Evolutionary conservation across 2,797 vertebrate genomes (phyloP).

Genomic region (Linurgus olivaceus): DNA sequence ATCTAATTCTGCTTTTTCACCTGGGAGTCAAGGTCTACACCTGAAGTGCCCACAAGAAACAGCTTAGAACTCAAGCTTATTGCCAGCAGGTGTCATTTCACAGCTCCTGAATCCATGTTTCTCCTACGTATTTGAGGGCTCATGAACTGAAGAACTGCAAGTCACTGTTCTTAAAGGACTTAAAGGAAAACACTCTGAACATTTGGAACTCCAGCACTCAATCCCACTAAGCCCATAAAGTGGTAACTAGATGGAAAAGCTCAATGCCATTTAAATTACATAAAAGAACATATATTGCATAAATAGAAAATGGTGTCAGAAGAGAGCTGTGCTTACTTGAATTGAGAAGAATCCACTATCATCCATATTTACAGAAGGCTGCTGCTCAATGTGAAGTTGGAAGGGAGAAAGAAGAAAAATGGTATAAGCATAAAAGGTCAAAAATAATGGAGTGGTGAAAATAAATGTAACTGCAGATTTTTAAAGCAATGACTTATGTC

Average conservation of each 20-base stretch:
- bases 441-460: background rate
- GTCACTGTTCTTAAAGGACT: background rate
- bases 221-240: background rate
- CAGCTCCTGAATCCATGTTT: background rate
- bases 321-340: conserved; percentile 82
- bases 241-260: background rate
- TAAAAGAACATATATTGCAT: background rate
- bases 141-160: background rate
- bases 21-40: background rate
- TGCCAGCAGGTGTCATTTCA: background rate
- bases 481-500: background rate
- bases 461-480: background rate
- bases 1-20: background rate
- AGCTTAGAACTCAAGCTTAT: background rate
- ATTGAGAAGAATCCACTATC: conserved; percentile 99
- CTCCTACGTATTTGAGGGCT: background rate
- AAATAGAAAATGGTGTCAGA: background rate
- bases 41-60: background rate
- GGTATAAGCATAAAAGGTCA: background rate
- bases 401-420: conserved; percentile 19
- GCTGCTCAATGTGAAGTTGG: conserved; percentile 74
- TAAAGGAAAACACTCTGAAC: background rate
- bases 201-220: background rate
- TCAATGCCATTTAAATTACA: background rate
- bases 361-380: conserved; percentile 99